Evolutionary conservation across 2,888 invertebrate species (phyloP).

Genomic region (Crematogaster levior): DNA sequence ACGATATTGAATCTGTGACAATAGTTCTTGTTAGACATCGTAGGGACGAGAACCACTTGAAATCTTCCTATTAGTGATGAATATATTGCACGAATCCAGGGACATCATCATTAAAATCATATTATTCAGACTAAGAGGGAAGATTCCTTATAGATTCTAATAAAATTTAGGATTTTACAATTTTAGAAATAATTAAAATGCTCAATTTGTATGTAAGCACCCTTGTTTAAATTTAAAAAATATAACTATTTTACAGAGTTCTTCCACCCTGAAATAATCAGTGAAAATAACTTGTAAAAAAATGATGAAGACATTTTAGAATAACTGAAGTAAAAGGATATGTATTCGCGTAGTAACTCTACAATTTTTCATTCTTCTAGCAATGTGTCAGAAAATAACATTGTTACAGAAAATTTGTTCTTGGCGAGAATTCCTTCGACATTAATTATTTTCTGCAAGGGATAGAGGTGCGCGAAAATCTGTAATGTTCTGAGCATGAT

Average conservation of each 20-base stretch:
- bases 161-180: neutral
- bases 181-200: neutral
- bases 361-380: neutral
- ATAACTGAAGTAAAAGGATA: neutral
- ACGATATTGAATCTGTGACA: conserved; percentile 31
- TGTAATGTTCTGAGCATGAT: conserved; percentile 30
- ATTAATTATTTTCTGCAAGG: conserved; percentile 24
- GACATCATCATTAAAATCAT: conserved; percentile 30
- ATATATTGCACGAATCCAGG: conserved; percentile 39
- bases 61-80: conserved; percentile 9
- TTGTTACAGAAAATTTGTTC: neutral
- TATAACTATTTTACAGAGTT: neutral
- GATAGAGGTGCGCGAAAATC: conserved; percentile 12
- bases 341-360: neutral
- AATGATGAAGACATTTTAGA: neutral
- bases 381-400: neutral
- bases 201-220: neutral
- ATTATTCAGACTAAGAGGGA: conserved; percentile 15
- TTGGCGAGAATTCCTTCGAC: neutral
- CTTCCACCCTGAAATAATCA: neutral
- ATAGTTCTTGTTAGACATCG: conserved; percentile 48
- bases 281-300: neutral
- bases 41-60: conserved; percentile 8
- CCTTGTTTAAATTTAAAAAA: neutral
- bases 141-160: neutral